phyloP scores from a whole-genome alignment of 1,140 invertebrate genomes.

The Saxidomus purpurata region DNA sequence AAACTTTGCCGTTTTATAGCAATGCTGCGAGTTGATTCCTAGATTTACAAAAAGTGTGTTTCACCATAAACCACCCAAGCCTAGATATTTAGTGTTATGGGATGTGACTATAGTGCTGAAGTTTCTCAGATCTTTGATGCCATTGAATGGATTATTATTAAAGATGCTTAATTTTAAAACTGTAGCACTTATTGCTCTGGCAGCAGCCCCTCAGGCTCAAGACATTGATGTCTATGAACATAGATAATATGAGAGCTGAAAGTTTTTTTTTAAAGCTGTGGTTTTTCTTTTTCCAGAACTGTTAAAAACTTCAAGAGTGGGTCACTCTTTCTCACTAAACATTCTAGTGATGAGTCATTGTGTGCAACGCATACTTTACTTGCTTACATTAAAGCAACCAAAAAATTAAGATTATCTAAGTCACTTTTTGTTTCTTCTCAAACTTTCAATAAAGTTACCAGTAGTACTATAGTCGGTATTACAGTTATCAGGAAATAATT shows the following conservation, averaged over 20 bases:
- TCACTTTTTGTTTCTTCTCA: slow-evolving; percentile 10
- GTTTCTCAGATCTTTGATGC: too few species aligned
- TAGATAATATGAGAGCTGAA: slow-evolving; percentile 34
- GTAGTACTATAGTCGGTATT: slow-evolving; percentile 29
- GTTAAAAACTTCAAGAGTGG: neutral
- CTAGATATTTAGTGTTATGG: slow-evolving; percentile 16
- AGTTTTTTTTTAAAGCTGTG: neutral
- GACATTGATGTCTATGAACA: neutral
- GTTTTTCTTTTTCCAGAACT: too few species aligned
- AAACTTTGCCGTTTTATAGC: slow-evolving; percentile 44
- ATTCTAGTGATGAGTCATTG: slow-evolving; percentile 7
- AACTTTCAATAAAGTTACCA: slow-evolving; percentile 8
- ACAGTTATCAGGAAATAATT: neutral
- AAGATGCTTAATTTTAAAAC: slow-evolving; percentile 21
- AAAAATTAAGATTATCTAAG: neutral
- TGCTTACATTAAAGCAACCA: too few species aligned
- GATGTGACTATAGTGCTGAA: slow-evolving; percentile 24
- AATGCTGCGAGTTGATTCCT: neutral
- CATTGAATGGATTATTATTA: neutral
- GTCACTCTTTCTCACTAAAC: slow-evolving; percentile 29
- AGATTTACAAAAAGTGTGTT: slow-evolving; percentile 34
- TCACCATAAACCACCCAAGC: neutral
- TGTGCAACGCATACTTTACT: too few species aligned
- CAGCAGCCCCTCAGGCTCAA: neutral
- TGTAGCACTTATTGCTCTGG: neutral